Percentiles rank a stretch among this genome's conserved stretches.
phyloP scores from a whole-genome alignment of 2,888 invertebrate species.

The Cacoxenus indagator region DNA sequence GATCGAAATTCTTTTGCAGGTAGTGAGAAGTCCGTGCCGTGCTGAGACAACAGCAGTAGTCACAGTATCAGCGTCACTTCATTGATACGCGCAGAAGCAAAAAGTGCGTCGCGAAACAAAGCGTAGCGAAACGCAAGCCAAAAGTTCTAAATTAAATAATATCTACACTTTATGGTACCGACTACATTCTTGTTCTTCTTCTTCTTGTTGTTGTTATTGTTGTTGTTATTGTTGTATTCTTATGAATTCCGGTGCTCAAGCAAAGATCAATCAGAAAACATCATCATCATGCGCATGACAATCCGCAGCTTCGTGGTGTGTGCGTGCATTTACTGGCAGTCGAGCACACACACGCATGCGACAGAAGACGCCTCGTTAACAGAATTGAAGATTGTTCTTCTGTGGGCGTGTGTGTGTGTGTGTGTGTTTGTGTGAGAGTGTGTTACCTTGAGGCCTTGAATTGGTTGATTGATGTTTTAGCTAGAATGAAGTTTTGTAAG shows the following conservation, averaged over 20 bases:
- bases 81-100: constrained; percentile 45
- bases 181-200: constrained; percentile 35
- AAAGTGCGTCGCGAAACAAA: constrained; percentile 8
- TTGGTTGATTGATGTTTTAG: constrained; percentile 4
- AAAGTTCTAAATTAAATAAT: constrained; percentile 61
- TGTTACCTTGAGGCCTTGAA: background rate
- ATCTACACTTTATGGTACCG: constrained; percentile 13
- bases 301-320: background rate
- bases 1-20: constrained; percentile 52
- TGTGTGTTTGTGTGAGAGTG: background rate
- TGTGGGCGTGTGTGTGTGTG: too few relatives aligned
- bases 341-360: background rate
- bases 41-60: background rate
- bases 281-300: constrained; percentile 1
- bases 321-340: background rate
- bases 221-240: constrained; percentile 49
- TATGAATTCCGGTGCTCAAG: constrained; percentile 52
- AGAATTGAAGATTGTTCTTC: too few relatives aligned
- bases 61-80: constrained; percentile 31
- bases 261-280: constrained; percentile 57
- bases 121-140: constrained; percentile 25
- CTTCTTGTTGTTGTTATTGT: constrained; percentile 41
- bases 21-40: background rate
- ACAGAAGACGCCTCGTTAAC: background rate
- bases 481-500: background rate